Conservation (phyloP, 2,888 invertebrate species). For the Phortica okadai region DNA sequence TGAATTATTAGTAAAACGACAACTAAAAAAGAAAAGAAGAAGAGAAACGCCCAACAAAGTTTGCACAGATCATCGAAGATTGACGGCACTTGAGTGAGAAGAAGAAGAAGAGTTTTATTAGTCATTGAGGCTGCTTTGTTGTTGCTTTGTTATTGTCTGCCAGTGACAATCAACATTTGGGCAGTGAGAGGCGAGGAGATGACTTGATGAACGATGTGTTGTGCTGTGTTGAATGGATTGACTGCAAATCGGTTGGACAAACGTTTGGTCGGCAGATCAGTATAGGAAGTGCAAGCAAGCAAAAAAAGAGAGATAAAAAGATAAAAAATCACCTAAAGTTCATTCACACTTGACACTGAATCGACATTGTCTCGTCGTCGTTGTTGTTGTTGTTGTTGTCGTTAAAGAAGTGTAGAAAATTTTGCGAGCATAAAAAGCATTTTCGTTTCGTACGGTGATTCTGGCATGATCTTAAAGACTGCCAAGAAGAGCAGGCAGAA, state of each 20-base stretch:
- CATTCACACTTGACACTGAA: conserved; percentile 61
- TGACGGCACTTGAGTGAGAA: not conserved
- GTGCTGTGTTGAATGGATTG: too few relatives aligned
- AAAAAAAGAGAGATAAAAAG: not conserved
- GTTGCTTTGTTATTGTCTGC: not conserved
- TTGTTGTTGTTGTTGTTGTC: not conserved
- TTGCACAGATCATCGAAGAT: conserved; percentile 9
- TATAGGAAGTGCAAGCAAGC: not conserved
- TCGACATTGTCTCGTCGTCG: conserved; percentile 19
- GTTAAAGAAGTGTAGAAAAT: conserved; percentile 34
- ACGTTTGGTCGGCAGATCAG: not conserved
- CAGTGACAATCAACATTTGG: not conserved
- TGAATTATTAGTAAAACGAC: conserved; percentile 25
- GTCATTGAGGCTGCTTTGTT: not conserved
- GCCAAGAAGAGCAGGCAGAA: not conserved
- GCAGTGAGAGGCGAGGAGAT: not conserved
- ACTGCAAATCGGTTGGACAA: too few relatives aligned
- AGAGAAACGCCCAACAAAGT: conserved; percentile 19
- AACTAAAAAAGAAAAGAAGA: not conserved
- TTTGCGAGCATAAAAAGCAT: conserved; percentile 41
- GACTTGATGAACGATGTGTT: not conserved
- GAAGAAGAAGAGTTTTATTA: not conserved
- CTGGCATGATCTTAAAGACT: not conserved
- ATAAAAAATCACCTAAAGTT: conserved; percentile 45
- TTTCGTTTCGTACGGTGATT: conserved; percentile 6